Evolutionary conservation across 2,888 invertebrate genomes (phyloP).

Genomic region (Microchrysa polita): DNA sequence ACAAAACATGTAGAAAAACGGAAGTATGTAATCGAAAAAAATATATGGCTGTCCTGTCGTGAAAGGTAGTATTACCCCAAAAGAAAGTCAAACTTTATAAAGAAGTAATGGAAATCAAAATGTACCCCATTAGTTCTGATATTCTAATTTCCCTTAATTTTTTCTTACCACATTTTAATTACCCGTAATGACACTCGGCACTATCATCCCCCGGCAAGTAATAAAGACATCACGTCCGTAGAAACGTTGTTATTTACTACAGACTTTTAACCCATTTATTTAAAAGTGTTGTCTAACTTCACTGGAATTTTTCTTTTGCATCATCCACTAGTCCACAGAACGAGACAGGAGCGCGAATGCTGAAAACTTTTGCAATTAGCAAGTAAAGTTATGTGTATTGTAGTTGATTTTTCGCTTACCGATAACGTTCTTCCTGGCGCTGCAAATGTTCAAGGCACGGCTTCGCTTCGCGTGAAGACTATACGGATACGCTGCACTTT

Average conservation of each 20-base stretch:
- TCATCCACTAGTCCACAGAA: too few species aligned
- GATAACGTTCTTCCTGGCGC: constrained; percentile 3
- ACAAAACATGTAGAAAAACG: too few species aligned
- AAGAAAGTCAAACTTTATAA: too few species aligned
- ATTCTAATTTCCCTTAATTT: too few species aligned
- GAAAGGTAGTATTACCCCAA: too few species aligned
- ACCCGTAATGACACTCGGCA: background rate
- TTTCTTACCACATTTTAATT: too few species aligned
- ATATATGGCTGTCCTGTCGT: too few species aligned
- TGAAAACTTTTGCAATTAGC: constrained; percentile 43
- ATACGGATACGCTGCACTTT: background rate
- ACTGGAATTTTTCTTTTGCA: background rate
- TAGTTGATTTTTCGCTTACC: constrained; percentile 19
- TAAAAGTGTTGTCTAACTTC: constrained; percentile 40
- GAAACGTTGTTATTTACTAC: background rate
- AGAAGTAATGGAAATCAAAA: too few species aligned
- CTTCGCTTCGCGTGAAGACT: too few species aligned
- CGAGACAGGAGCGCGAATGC: too few species aligned
- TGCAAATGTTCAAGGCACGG: constrained; percentile 10
- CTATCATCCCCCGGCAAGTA: background rate
- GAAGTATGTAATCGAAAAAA: too few species aligned
- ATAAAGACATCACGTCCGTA: background rate
- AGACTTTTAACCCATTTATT: constrained; percentile 26
- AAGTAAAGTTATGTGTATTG: constrained; percentile 34
- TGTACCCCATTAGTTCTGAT: too few species aligned